Conservation (phyloP, 2,113 vertebrate species). For the Taurulus bubalis region DNA sequence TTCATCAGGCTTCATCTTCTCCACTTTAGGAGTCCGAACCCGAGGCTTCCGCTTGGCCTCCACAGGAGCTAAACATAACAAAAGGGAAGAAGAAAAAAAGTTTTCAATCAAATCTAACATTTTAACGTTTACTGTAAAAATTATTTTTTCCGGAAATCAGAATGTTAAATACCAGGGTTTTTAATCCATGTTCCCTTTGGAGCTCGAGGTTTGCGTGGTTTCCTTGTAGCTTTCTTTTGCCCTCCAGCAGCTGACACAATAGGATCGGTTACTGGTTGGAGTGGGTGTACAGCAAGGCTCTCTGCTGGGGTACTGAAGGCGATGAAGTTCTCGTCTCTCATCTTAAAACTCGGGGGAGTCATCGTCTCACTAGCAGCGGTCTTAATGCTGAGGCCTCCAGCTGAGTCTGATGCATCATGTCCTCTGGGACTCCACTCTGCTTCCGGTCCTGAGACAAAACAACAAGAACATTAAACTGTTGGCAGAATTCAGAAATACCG, state of each 20-base stretch:
- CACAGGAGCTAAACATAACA: slow-evolving; percentile 43
- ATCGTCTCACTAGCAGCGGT: slow-evolving; percentile 47
- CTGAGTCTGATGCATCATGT: slow-evolving; percentile 64
- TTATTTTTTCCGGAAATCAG: background rate
- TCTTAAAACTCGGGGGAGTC: slow-evolving; percentile 64
- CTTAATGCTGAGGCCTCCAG: slow-evolving; percentile 51
- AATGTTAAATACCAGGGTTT: slow-evolving; percentile 58
- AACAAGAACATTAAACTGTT: background rate
- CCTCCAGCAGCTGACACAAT: slow-evolving; percentile 23
- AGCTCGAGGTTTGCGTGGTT: slow-evolving; percentile 73
- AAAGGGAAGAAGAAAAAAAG: background rate
- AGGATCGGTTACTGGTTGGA: slow-evolving; percentile 60
- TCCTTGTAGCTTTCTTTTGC: slow-evolving; percentile 65
- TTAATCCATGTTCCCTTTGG: slow-evolving; percentile 66
- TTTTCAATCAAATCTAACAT: background rate
- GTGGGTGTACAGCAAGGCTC: slow-evolving; percentile 61
- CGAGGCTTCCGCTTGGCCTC: slow-evolving; percentile 60
- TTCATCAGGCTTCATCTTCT: slow-evolving; percentile 50
- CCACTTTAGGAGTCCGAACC: slow-evolving; percentile 69
- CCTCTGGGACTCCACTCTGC: slow-evolving; percentile 47
- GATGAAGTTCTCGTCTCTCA: slow-evolving; percentile 68
- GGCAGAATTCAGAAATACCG: background rate
- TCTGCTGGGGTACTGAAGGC: slow-evolving; percentile 69
- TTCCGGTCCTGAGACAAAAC: slow-evolving; percentile 52
- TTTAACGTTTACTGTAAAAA: background rate